Evolutionary conservation across 2,797 vertebrate species (phyloP), one percentile per base, ranked within the genome.

Genomic region (Poecilia velifera): DNA sequence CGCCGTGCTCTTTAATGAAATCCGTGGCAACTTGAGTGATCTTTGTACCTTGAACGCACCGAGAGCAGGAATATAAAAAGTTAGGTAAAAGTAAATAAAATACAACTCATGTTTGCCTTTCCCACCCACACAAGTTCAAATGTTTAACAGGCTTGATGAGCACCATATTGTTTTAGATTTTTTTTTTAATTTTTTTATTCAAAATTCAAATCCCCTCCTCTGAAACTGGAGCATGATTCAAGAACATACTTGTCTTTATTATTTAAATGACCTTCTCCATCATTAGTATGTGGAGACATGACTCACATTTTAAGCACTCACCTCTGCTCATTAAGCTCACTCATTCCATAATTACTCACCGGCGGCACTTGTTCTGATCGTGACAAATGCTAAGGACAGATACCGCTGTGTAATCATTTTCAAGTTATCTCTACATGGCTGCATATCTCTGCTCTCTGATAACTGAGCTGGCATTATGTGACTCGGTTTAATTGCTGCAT

Each of bases 271-370:
- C 84, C 72, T 78, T 75, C 86, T 77, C 57, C 82, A 78, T 88
- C 76, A 93, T 92, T 91, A 91, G 87, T 85, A 86, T 91, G 88
- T 85, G 62, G 84, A 79, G 84, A 79, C 89, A 88, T 86, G 91
- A 64, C 55, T 88, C 80, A 72, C 79, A 76, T 86, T 82, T 86
- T 57, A 90, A 87, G 81, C 78, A 75, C 83, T 93, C 89, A 89
- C 90, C 90, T 90, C 87, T 86, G 83, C 86, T 93, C 89, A 84
- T 91, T 91, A 89, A 75, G 79, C 88, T 88, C 78, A 87, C 84
- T 86, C 84, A 68, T 84, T 91, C 68, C 72, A 79, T 91, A 90
- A 92, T 92, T 91, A 87, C 87, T 90, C 80, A 85, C 47, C 66
- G 1, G 79, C 87, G 80, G 81, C 79, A 75, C 87, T 86, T 75